Evolutionary conservation across 2,113 vertebrate species (phyloP), one percentile per base, ranked within the genome.

Genomic region (Aegithalos caudatus): DNA sequence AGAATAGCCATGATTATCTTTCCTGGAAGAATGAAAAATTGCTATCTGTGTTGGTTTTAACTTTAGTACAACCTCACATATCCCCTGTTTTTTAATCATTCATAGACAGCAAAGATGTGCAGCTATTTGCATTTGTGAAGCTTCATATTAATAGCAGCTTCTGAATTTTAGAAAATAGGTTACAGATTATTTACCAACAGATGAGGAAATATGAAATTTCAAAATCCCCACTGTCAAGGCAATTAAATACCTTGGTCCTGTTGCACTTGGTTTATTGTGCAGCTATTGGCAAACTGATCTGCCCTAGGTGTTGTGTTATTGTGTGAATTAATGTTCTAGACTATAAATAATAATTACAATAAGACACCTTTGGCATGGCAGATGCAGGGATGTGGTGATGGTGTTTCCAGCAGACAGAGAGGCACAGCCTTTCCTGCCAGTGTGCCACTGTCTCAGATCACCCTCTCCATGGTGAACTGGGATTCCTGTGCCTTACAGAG

Each of bases 391-490:
- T 19, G 21, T 28, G 51, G n/a, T 60, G 83, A 22, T 2, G 33
- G 24, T 60, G 29, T n/a, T 57, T 38, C 18, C 51, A 23, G 53
- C 3, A 81, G 53, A 22, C 21, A 51, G 72, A 11, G 33, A 11
- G n/a, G 14, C 27, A 7, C 2, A 11, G 71, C 7, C 69, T 9
- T 22, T 54, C 28, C 31, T 76, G 70, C 51, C 42, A 50, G 64
- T 6, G 10, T 2, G 35, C 11, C 0, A 2, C 33, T 60, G 40
- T 3, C 65, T 60, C 78, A 58, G 76, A 4, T 35, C 20, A 19
- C 6, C 10, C 61, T 2, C 21, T 28, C 62, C 2, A 0, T 10
- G 61, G 19, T 17, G 54, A 58, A 4, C 6, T 0, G 0, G 82
- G 53, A 21, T 27, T 64, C 57, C n/a, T 61, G 58, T 66, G 42